Evolutionary conservation across 2,113 vertebrate genomes (phyloP).

Genomic region (Gorsachius goisagi): DNA sequence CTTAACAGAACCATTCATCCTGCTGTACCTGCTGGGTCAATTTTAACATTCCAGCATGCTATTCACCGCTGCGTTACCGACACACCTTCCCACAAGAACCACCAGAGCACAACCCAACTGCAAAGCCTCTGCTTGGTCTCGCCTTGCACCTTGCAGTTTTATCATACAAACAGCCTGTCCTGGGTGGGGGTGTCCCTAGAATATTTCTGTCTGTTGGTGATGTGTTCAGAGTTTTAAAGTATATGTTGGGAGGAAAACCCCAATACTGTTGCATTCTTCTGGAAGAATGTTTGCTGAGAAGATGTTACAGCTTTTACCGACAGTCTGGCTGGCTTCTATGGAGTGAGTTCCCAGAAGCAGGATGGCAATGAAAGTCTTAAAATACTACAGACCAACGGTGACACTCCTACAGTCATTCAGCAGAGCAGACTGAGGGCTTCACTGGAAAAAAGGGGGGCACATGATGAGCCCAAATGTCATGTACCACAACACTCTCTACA

Average conservation of each 20-base stretch:
- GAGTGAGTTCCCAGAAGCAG: background rate
- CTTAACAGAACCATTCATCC: background rate
- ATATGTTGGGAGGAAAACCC: background rate
- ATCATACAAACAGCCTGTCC: background rate
- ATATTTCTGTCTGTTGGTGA: background rate
- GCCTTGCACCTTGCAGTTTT: background rate
- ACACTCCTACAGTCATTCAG: background rate
- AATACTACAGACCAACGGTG: background rate
- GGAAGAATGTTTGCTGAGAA: background rate
- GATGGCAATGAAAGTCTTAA: background rate
- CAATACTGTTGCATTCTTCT: background rate
- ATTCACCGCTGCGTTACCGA: accelerated
- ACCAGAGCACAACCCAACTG: background rate
- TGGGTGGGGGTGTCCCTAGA: background rate
- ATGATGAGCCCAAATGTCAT: background rate
- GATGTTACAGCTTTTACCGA: background rate
- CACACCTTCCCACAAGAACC: background rate
- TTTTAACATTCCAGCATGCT: background rate
- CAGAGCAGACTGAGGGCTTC: background rate
- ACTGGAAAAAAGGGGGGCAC: background rate
- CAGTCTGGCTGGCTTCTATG: background rate
- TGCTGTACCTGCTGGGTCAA: background rate
- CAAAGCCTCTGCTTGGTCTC: background rate
- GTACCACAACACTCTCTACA: background rate
- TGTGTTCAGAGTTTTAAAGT: background rate